Conservation (phyloP, 2,113 vertebrate species). For the Polypterus senegalus region DNA sequence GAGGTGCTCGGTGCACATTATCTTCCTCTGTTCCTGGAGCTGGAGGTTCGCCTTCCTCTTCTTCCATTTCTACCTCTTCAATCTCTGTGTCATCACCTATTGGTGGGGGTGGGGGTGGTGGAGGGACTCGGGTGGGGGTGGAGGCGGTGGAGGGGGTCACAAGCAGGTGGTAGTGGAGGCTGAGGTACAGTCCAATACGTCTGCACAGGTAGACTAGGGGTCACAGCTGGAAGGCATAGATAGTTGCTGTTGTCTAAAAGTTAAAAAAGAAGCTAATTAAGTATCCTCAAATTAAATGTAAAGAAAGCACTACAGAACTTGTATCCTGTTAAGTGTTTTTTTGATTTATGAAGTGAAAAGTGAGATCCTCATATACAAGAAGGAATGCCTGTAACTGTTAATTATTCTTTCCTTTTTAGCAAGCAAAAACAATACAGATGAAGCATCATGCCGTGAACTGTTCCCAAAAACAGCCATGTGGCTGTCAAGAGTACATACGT, state of each 20-base stretch:
- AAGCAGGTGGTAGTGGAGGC: conserved; percentile 54
- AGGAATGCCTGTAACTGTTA: no score
- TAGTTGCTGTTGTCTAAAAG: conserved; percentile 9
- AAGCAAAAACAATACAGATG: no score
- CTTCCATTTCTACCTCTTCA: conserved; percentile 95
- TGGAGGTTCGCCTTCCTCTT: conserved; percentile 82
- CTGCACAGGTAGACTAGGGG: conserved; percentile 48
- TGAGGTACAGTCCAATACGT: conserved; percentile 66
- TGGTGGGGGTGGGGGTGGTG: conserved; percentile 59
- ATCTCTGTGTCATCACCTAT: conserved; percentile 79
- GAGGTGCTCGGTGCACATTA: conserved; percentile 47
- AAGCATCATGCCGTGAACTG: no score
- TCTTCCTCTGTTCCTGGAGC: conserved; percentile 89
- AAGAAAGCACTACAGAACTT: no score
- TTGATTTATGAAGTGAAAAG: no score
- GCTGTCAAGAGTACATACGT: no score
- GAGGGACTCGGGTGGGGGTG: neutral
- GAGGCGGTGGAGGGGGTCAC: conserved; percentile 64
- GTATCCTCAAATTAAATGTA: no score
- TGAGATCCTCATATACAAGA: no score
- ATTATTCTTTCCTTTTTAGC: no score
- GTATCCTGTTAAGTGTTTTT: no score
- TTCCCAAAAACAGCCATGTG: no score
- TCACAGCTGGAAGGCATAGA: conserved; percentile 30
- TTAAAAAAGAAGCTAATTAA: no score